phyloP scores from a whole-genome alignment of 1,140 invertebrate genomes.

The Helicorthomorpha holstii region DNA sequence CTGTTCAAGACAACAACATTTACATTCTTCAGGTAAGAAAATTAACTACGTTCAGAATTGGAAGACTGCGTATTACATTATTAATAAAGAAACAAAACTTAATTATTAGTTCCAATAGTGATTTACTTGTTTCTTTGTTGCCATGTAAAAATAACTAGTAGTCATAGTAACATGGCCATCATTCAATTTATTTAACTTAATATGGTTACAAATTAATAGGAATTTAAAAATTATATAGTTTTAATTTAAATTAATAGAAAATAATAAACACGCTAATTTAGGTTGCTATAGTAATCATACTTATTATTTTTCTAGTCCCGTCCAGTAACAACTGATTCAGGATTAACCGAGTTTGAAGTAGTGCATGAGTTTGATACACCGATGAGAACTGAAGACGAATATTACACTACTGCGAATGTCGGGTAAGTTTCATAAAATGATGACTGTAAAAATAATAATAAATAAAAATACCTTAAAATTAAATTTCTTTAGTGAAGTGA shows the following conservation, averaged over 20 bases:
- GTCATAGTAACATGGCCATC: too few species aligned
- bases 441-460: too few species aligned
- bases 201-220: too few species aligned
- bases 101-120: too few species aligned
- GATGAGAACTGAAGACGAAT: slow-evolving; percentile 26
- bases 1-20: neutral
- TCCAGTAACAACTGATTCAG: slow-evolving; percentile 47
- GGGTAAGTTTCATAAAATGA: slow-evolving; percentile 19
- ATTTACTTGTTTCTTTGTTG: too few species aligned
- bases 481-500: slow-evolving; percentile 38
- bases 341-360: slow-evolving; percentile 52
- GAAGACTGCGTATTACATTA: too few species aligned
- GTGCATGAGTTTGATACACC: slow-evolving; percentile 49
- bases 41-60: too few species aligned
- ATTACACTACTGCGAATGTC: slow-evolving; percentile 28
- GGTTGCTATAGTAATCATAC: neutral
- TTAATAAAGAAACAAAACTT: too few species aligned
- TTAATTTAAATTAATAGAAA: too few species aligned
- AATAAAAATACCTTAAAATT: neutral
- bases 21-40: neutral
- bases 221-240: too few species aligned
- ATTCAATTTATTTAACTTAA: too few species aligned
- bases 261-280: neutral
- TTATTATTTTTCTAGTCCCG: slow-evolving; percentile 39
- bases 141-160: too few species aligned